phyloP scores from a whole-genome alignment of 2,888 invertebrate species.

The Conus canariensis region DNA sequence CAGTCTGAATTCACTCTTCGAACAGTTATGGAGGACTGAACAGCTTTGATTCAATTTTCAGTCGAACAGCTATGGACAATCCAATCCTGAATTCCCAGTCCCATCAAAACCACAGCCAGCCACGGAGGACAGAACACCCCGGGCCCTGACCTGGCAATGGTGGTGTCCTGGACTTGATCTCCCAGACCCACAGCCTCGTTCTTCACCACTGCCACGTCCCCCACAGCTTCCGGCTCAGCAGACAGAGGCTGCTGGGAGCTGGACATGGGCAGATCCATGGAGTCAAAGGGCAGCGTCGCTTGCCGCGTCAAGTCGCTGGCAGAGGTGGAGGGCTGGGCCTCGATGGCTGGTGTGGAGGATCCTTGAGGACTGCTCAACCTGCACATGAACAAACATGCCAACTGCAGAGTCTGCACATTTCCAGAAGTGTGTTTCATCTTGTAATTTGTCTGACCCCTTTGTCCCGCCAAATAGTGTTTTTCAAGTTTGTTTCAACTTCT shows the following conservation, averaged over 20 bases:
- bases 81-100: too few species aligned
- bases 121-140: too few species aligned
- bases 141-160: conserved; percentile 62
- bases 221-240: conserved; percentile 30
- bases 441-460: too few species aligned
- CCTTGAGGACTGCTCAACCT: neutral
- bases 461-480: too few species aligned
- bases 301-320: conserved; percentile 2
- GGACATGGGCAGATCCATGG: neutral
- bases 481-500: too few species aligned
- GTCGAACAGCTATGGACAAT: too few species aligned
- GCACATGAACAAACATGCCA: neutral
- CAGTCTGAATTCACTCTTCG: too few species aligned
- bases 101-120: too few species aligned
- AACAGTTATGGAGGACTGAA: too few species aligned
- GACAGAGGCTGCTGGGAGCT: conserved; percentile 27
- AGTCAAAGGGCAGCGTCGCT: conserved; percentile 38
- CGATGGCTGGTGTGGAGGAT: neutral
- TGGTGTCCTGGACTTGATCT: conserved; percentile 59
- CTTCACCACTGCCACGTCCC: conserved; percentile 59
- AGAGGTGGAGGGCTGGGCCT: conserved; percentile 1
- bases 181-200: conserved; percentile 62
- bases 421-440: too few species aligned
- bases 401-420: too few species aligned
- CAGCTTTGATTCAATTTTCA: too few species aligned